Base-by-base conservation (phyloP, 2,888 invertebrate species). In the Cyrtodaria siliqua region DNA sequence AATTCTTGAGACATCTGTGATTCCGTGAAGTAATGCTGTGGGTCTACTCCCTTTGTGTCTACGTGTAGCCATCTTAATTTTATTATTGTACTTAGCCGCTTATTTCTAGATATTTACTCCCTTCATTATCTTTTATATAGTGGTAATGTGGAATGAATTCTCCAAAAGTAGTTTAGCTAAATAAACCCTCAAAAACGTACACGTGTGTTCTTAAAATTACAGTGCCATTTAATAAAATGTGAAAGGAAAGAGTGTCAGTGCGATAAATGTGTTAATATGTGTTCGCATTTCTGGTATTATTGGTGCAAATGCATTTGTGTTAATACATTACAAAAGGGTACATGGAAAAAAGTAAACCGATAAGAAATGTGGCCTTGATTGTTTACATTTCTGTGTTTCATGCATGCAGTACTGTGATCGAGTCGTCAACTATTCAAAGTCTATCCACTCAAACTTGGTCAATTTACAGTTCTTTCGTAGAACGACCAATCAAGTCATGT, bases 21-120 rank as follows among this genome's bases (percentile, higher is more conserved):
- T 60, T 16, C n/a, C 26, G 47, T 44, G 47, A 6, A 62, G 44
- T 70, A 71, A 59, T 63, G 63, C 57, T 59, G 63, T 71, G 71
- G 29, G 59, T 67, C 63, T 38, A 26, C 26, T 26, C n/a, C 50
- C 20, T 50, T 50, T 24, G 20, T 24, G 24, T 50, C 50, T 23
- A 12, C 33, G 33, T 33, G 50, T 50, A 50, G 12, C 2, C 24
- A 23, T 50, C 24, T 50, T 53, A 53, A 18, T 26, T 53, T 26
- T 27, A 29, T 33, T 33, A 53, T 53, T n/a, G n/a, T 53, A 27
- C 27, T 27, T 53, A 24, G 27, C 26, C n/a, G 53, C 53, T 53
- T 53, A 24, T n/a, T 53, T 27, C 12, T 26, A 50, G 4, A 50
- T 24, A 18, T 50, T 23, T 18, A 18, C 23, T 14, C 23, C 20